Evolutionary conservation across 2,797 vertebrate species (phyloP), one percentile per base, ranked within the genome.

Genomic region (Enteromius radiatus): DNA sequence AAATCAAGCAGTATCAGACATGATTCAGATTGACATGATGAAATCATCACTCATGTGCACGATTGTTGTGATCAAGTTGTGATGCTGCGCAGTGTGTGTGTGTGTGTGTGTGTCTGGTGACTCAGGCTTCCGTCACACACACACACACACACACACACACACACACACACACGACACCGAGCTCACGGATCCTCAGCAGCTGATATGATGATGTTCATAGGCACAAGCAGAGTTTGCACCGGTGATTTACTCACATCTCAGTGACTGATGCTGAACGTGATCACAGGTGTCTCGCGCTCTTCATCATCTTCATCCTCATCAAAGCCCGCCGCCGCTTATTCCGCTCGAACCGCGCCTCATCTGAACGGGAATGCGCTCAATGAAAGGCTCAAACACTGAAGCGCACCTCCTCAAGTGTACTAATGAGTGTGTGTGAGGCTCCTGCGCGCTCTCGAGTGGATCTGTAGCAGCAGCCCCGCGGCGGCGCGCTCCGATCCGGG

Each of bases 401-500:
- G 28, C 80, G 68, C 68, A 76, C 78, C 85, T 84, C 76, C 54
- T 69, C 11, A 11, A 80, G 76, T 31, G 68, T n/a, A 61, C 68
- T 47, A 52, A 76, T 63, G 38, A 68, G 70, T 69, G 38, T 63
- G 79, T 71, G 70, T 81, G 78, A 47, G 81, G 76, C 82, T 77
- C 78, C 70, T 43, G 61, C 14, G 70, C 12, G 38, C 65, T 61
- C 67, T 75, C 36, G 69, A 26, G 19, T 63, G 80, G 56, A 67
- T 88, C 70, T 38, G 47, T 69, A 23, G 61, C 31, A 23, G 61
- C 31, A 81, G 78, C 78, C 49, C 67, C n/a, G 33, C 49, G 26
- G 45, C 28, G 69, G 83, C 70, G 83, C 67, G 64, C 56, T 45
- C 71, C 28, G 45, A 74, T 83, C 84, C 43, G 88, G 87, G 88